Base-by-base conservation (phyloP, 2,888 invertebrate genomes). In the Cephus spinipes region DNA sequence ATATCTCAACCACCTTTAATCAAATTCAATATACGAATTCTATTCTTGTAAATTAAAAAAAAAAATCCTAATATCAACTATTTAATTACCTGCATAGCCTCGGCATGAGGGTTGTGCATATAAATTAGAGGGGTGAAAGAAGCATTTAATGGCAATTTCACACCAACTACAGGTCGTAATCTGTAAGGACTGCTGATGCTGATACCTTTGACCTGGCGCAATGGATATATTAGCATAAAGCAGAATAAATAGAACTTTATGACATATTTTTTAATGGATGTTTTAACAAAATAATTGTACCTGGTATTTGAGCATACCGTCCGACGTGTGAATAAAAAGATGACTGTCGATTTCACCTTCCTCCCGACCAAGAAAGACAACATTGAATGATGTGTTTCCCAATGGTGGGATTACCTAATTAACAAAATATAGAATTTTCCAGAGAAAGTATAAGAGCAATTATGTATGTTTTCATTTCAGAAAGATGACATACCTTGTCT, bases 321-420 rank as follows among this genome's bases (percentile, higher is more conserved):
- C 96, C 81, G 98, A 98, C 68, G 99, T 98, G 92, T 98, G 98
- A 89, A 99, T 96, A 92, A 96, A 96, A 89, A 99, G 94, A 90
- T 95, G 95, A 91, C 97, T 97, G 91, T 97, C 95, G 83, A 97
- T 95, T 88, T 94, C 94, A 81, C 98, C 98, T 92, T 97, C 96
- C 92, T 96, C 96, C 88, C 98, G 94, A 68, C 98, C 98, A 87
- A 99, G 94, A 93, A 98, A 99, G 84, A 98, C 97, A 88, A 99
- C 97, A 93, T 96, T 98, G 93, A 99, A 98, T 82, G 97, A 96
- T 83, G 99, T 98, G 92, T 98, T 98, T 82, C 96, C 97, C 86
- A 96, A 94, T 80, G 98, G 97, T 87, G 96, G 96, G 91, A 99
- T 95, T 91, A 95, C 94, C 97, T 98, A 92, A 90, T 92, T 55